These are phyloP conservation scores for Pongo abelii DNA, from an alignment of 2,113 vertebrate species.

Conservation along the genomic window DNA sequence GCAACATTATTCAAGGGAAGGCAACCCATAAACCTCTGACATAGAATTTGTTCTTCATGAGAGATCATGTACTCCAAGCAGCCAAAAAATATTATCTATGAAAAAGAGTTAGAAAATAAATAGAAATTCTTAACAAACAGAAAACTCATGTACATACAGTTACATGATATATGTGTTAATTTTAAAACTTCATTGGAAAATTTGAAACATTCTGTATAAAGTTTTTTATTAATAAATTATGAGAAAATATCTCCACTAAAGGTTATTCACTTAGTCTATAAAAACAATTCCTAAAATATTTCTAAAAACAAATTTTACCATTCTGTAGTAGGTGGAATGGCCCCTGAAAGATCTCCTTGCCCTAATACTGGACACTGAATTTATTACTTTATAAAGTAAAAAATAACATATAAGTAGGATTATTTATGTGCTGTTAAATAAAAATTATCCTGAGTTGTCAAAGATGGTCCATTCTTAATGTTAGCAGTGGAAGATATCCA, in stretches of 20 bases:
- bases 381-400: background rate
- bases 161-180: background rate
- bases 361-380: background rate
- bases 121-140: background rate
- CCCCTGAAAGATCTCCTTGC: background rate
- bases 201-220: background rate
- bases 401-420: background rate
- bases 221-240: background rate
- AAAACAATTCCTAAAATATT: background rate
- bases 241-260: background rate
- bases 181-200: background rate
- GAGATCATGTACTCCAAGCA: background rate
- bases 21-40: background rate
- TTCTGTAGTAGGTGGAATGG: constrained; percentile 16
- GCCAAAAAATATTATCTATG: background rate
- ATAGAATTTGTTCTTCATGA: background rate
- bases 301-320: constrained; percentile 43
- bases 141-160: background rate
- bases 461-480: background rate
- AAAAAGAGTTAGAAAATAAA: background rate
- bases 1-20: background rate
- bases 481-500: too few species aligned
- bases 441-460: background rate
- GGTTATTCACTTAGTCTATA: background rate
- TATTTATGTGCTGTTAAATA: background rate